Base-by-base conservation (phyloP, 1,140 invertebrate genomes). In the Euura lappo region DNA sequence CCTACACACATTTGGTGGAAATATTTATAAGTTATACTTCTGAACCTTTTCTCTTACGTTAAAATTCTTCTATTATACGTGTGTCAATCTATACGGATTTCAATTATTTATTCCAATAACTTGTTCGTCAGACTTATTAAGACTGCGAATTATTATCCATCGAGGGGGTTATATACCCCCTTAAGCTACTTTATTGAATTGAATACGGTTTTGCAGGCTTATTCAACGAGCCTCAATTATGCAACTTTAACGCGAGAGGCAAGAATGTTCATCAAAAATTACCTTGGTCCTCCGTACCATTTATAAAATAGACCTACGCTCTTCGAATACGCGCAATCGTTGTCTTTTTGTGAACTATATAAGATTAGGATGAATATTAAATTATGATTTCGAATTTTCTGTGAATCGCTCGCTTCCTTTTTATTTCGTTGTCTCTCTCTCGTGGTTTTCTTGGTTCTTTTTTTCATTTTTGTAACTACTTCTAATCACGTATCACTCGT, bases 281-380 rank as follows among this genome's bases (percentile, higher is more conserved):
- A 46, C 51, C 70, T 47, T 60, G 45, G 47, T 71, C 70, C 70
- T 5, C 70, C 45, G 51, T 71, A 46, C 45, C 28, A 71, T 71
- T 60, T 43, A 51, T 28, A 46, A 46, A 60, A 71, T 46, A 46
- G 11, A 68, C 60, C 60, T 42, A 28, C 44, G 42, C 13, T 68
- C 66, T 68, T 28, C 66, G 44, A 68, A 68, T 68, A 68, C 66
- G 66, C 66, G 44, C 66, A 44, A 68, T 28, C 4, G 44, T 68
- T 68, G 66, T 68, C 66, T 68, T 68, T 68, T 68, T 42, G 13
- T 68, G 2, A 42, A 68, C 44, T 68, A 68, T 68, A 42, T 68
- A 42, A 10, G 42, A 44, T 68, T 68, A 42, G 11, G 11, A 28
- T 68, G 6, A 42, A 11, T 60, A 60, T 51, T 51, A 8, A 8